Conservation (phyloP, 2,113 vertebrate genomes). For the Pterocles gutturalis region DNA sequence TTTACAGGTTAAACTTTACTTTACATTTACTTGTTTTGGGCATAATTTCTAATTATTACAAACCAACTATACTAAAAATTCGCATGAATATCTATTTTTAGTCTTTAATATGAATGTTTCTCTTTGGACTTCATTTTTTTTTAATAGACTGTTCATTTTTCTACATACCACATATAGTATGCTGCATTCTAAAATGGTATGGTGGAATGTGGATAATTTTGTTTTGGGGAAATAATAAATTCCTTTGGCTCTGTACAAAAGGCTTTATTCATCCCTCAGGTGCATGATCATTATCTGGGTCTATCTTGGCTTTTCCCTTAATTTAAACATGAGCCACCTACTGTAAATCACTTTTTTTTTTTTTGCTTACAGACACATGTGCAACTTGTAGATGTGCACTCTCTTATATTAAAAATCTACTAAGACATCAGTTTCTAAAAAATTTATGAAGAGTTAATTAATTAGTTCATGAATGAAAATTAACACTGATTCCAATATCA, state of each 20-base stretch:
- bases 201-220: conserved; percentile 51
- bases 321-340: conserved; percentile 45
- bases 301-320: conserved; percentile 10
- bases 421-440: neutral
- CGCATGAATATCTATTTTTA: neutral
- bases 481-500: neutral
- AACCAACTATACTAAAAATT: neutral
- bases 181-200: conserved; percentile 24
- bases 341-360: neutral
- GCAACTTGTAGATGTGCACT: neutral
- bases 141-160: neutral
- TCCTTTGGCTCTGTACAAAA: conserved; percentile 41
- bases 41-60: neutral
- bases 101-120: neutral
- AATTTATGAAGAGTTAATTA: neutral
- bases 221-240: conserved; percentile 65
- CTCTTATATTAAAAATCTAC: neutral
- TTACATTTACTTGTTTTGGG: neutral
- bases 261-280: conserved; percentile 51
- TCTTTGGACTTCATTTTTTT: neutral
- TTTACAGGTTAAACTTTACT: neutral
- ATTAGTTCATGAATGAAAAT: neutral
- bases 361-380: neutral
- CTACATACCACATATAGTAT: neutral
- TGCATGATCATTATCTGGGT: conserved; percentile 32